Base-by-base conservation (phyloP, 2,113 vertebrate species). In the Apodemus sylvaticus region DNA sequence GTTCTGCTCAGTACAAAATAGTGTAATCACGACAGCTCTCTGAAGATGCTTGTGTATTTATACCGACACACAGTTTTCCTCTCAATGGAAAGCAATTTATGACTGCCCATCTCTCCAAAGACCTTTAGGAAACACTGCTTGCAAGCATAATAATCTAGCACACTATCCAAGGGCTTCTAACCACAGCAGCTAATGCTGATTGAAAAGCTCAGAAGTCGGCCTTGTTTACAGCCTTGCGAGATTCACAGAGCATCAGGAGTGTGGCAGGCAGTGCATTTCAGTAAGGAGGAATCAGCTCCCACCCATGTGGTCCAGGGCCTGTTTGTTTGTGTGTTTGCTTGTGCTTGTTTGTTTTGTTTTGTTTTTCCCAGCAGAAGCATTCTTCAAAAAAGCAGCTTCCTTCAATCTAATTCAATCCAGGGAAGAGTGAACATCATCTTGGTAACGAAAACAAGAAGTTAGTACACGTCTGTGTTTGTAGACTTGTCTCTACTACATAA, bases 41-140 rank as follows among this genome's bases (percentile, higher is more conserved):
- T 86, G 93, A 95, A 97, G 83, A 96, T 93, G 78, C 81, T 94
- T 86, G n/a, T 90, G 90, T 94, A 90, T 88, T 93, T 94, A 97
- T 92, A 92, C 16, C 94, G 94, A 97, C 85, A 64, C 87, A 70
- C 55, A 79, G 87, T 95, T 94, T 95, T 86, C 92, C 93, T 68
- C 92, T 76, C 58, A 79, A 88, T 89, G 85, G 87, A 97, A 96
- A 96, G 76, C 58, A 85, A 95, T 95, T 90, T 96, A 91, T 88
- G 70, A 74, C 53, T 96, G 94, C 62, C 83, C 89, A 96, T 96
- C 93, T 78, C 85, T 95, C 71, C 87, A 82, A 93, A 96, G 79
- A 90, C 93, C 83, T 96, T 97, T 94, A 58, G 70, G 95, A 97
- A 97, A 94, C 70, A 85, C 36, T n/a, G 70, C 91, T 96, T 95